Base-by-base conservation (phyloP, 2,113 vertebrate species). In the Centropristis striata region DNA sequence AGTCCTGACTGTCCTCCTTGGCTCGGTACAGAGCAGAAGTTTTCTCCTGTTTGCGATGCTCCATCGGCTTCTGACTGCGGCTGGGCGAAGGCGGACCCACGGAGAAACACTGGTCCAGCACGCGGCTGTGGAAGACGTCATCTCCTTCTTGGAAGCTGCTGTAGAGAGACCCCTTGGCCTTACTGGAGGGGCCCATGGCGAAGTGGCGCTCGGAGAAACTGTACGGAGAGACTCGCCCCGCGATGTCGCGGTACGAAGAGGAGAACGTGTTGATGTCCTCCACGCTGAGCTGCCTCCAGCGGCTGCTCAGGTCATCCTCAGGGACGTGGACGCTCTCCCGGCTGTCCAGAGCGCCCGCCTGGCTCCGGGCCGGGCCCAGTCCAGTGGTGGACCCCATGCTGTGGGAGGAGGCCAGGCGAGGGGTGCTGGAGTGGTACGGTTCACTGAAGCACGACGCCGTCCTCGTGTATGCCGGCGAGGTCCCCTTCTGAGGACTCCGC, bases 121-220 rank as follows among this genome's bases (percentile, higher is more conserved):
- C 91, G 13, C 85, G 95, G 80, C 93, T 94, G 83, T 95, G 96
- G 92, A 97, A 96, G 82, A 96, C 93, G 23, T 97, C 95, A 0
- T 98, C 96, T 51, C 95, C 96, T 87, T 99, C 97, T 0, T 96
- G 97, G 93, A 97, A 97, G 92, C 96, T 97, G 65, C 96, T 95
- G 20, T 97, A 98, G 71, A 97, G 93, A 13, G 96, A 96, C 70
- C 95, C 96, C 25, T 96, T 95, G 70, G 93, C 93, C 85, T 96
- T 94, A 41, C 66, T 81, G 50, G 96, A 85, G 0, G 96, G 95
- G 68, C 95, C 94, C 53, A 92, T 66, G 18, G 86, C 83, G 58
- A 95, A 95, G 71, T 97, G 97, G 80, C 93, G 95, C 86, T 98
- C 97, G 0, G 96, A 96, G 90, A 96, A 97, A 73, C 96, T 96